Conservation (phyloP, 2,888 invertebrate genomes). For the Tetheella fluctuosa region DNA sequence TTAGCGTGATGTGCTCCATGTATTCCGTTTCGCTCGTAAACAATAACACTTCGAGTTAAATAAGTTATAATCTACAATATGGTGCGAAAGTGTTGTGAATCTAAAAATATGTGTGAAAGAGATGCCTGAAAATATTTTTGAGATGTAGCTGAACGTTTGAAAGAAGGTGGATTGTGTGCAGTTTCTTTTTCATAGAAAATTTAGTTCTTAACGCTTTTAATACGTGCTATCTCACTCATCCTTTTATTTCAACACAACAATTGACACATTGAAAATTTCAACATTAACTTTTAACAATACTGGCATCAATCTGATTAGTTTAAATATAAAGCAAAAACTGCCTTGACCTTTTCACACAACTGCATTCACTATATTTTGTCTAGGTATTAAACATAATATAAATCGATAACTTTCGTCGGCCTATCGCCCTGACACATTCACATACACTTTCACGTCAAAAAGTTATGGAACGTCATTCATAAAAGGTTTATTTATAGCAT, state of each 20-base stretch:
- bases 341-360: slow-evolving; percentile 55
- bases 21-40: slow-evolving; percentile 24
- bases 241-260: background rate
- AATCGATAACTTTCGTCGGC: slow-evolving; percentile 53
- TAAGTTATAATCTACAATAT: background rate
- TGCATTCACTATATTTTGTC: slow-evolving; percentile 41
- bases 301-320: background rate
- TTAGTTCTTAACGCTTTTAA: background rate
- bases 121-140: background rate
- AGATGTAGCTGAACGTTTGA: too few relatives aligned
- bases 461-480: background rate
- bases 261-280: slow-evolving; percentile 6
- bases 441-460: background rate
- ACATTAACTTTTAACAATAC: background rate
- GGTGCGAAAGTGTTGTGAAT: slow-evolving; percentile 3
- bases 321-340: slow-evolving; percentile 15
- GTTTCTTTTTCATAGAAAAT: background rate
- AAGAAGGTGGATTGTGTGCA: background rate
- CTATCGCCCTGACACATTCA: slow-evolving; percentile 18
- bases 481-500: background rate
- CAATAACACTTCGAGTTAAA: slow-evolving; percentile 13
- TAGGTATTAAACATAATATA: slow-evolving; percentile 42
- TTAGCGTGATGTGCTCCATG: slow-evolving; percentile 30
- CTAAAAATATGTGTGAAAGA: background rate
- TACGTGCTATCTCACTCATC: background rate